A percentile compares a stretch with the other conserved stretches of the same genome.
Conservation (phyloP, 2,113 vertebrate species). For the Ctenodactylus gundi region DNA sequence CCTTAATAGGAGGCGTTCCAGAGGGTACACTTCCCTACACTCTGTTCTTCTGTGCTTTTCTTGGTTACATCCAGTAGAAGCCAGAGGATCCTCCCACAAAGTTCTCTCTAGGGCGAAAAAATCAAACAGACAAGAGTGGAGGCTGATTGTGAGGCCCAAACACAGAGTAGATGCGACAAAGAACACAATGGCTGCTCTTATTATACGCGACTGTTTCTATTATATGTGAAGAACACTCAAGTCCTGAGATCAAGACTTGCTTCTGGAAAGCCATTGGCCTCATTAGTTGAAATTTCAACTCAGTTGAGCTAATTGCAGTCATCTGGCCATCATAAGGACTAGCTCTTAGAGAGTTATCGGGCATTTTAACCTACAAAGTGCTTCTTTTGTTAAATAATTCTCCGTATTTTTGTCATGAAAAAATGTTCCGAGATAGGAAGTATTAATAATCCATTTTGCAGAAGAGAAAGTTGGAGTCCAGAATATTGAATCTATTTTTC, state of each 20-base stretch:
- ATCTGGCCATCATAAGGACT: neutral
- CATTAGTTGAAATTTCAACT: neutral
- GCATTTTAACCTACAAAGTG: neutral
- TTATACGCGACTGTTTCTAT: neutral
- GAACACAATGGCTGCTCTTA: neutral
- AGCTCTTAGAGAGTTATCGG: neutral
- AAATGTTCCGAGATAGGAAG: neutral
- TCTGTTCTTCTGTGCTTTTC: neutral
- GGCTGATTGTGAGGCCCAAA: no score
- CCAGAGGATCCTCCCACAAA: neutral
- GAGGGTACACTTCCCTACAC: neutral
- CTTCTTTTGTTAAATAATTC: neutral
- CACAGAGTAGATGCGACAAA: neutral
- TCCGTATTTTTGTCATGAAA: neutral
- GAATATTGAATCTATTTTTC: neutral
- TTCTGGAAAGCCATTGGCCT: neutral
- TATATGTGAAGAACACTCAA: neutral
- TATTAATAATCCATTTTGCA: neutral
- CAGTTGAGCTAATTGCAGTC: neutral
- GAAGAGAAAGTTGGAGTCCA: neutral
- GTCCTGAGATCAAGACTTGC: neutral
- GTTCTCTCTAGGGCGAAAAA: neutral
- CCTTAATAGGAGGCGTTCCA: neutral
- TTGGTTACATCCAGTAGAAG: neutral
- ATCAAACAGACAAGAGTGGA: accelerated